Evolutionary conservation across 2,113 vertebrate genomes (phyloP), one percentile per base, ranked within the genome.

Genomic region (Trochalopteron elliotii): DNA sequence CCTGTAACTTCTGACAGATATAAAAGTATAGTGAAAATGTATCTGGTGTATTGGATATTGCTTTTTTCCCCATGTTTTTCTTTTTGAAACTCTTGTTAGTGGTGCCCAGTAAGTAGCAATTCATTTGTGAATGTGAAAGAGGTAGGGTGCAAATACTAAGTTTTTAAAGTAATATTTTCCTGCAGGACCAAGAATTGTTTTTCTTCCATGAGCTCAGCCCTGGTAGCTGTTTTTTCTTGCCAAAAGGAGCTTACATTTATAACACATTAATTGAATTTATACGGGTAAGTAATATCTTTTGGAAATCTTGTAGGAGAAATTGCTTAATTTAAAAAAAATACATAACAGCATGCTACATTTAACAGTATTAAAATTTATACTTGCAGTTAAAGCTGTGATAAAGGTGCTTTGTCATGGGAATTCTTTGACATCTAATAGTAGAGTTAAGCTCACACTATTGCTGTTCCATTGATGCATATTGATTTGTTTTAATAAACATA

Each of bases 121-220:
- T 72, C 0, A n/a, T 63, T 69, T 86, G 22, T 77, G 45, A 88
- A 40, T 40, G 20, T 72, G 22, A 33, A 63, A 90, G 57, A 63
- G 3, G 1, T 24, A 15, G 5, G 33, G 5, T 77, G 37, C 18
- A 83, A 35, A 98, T 99, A 96, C 98, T 99, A 49, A 98, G 97
- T 98, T 98, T 96, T 98, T 98, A 68, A 95, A 95, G 69, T 80
- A 24, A 11, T 63, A 3, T 89, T 89, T 83, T 96, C 56, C 53
- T 93, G n/a, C 91, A 99, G 99, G 99, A 99, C 80, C 99, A 99
- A 96, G 99, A 99, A 80, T 97, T 99, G 9, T 99, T 99, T 97
- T 99, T 99, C 98, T 99, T 99, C 94, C 99, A 99, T 87, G 99
- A 99, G 68, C 98, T 99, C 91, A 99, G 99, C 95, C 99, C 99